Conservation (phyloP, 2,797 vertebrate genomes). For the Hoplostethus atlanticus region DNA sequence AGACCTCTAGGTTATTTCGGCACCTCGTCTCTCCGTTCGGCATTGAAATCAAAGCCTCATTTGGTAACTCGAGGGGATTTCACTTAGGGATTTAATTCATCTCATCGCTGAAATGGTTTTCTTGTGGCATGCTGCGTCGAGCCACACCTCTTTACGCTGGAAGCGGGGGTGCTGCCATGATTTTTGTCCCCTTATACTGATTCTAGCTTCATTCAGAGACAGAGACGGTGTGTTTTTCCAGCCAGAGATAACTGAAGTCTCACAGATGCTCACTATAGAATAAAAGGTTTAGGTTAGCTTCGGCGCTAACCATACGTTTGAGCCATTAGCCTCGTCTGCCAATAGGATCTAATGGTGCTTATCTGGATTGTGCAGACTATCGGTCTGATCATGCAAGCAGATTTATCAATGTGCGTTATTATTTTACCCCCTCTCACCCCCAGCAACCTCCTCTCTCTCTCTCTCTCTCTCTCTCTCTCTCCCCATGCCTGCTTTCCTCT, state of each 20-base stretch:
- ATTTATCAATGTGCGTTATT: constrained; percentile 10
- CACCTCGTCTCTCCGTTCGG: not conserved
- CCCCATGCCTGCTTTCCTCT: constrained; percentile 22
- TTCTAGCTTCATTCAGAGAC: constrained; percentile 1
- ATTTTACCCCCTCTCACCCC: constrained; percentile 26
- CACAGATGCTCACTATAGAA: constrained; percentile 28
- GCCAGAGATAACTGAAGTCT: constrained; percentile 2
- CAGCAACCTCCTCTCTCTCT: constrained; percentile 9
- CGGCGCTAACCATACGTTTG: constrained; percentile 15
- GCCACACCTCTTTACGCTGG: constrained; percentile 12
- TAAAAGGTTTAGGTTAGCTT: constrained; percentile 54
- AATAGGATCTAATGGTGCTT: constrained; percentile 37
- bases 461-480: constrained; percentile 1
- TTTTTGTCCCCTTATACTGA: no score
- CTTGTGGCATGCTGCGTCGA: not conserved
- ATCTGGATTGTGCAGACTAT: constrained; percentile 43
- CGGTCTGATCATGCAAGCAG: constrained; percentile 15
- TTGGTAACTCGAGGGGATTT: constrained; percentile 13
- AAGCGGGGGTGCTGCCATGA: not conserved
- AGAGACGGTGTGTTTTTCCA: constrained; percentile 1
- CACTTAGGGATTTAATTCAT: constrained; percentile 11
- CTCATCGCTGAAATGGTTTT: not conserved
- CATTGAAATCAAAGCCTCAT: not conserved
- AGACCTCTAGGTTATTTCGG: not conserved
- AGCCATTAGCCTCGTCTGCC: constrained; percentile 42